Percentiles rank a stretch among this genome's conserved stretches.
Evolutionary conservation across 1,140 invertebrate genomes (phyloP).

Genomic region (Brachionus manjavacas): DNA sequence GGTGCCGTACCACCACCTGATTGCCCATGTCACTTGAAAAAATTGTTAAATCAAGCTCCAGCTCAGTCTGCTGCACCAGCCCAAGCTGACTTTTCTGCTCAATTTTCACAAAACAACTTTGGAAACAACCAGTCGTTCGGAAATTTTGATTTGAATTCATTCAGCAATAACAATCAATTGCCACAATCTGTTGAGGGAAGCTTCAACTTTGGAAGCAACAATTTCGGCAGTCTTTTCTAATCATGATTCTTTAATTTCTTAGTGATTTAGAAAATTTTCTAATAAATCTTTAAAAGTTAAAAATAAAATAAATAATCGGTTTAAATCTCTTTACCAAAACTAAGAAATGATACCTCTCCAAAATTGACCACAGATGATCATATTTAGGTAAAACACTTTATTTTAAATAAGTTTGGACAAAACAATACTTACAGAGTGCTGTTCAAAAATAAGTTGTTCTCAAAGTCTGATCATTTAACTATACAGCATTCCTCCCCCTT

Average conservation of each 20-base stretch:
- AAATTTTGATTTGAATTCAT: slow-evolving; percentile 7
- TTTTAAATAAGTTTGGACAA: no score
- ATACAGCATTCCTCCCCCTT: no score
- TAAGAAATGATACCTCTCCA: no score
- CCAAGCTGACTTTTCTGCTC: not conserved
- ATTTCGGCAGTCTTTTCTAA: not conserved
- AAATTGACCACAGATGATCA: no score
- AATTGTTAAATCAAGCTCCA: not conserved
- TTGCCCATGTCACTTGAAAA: slow-evolving; percentile 15
- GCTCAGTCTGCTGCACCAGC: not conserved
- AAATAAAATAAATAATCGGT: not conserved
- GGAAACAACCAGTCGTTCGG: not conserved
- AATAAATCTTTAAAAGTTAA: not conserved
- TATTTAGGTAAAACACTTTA: no score
- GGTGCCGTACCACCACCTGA: not conserved
- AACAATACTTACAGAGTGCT: no score
- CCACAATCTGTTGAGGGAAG: not conserved
- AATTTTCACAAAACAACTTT: not conserved
- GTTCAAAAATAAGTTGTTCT: no score
- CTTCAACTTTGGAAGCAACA: not conserved
- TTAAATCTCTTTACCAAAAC: no score
- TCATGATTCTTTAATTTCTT: not conserved
- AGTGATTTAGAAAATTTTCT: not conserved
- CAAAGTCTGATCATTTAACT: no score
- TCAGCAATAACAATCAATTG: not conserved